phyloP scores from a whole-genome alignment of 30 jellyfish, hydroid and myxozoan genomes.

The Haliclystus octoradiatus region DNA sequence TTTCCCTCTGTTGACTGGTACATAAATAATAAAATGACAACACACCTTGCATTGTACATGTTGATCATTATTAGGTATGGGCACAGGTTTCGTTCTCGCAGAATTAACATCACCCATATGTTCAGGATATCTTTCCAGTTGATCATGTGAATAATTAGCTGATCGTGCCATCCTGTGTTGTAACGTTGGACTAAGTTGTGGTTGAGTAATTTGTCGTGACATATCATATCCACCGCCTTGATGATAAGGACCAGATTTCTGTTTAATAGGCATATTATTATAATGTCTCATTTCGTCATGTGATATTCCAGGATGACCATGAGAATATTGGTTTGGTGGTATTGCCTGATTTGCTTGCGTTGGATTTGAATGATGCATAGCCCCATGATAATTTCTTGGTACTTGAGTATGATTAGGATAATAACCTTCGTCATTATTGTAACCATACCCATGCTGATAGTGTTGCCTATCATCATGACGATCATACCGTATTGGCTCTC shows the following conservation, averaged over 20 bases:
- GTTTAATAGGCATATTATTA: background rate
- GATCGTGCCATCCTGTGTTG: too few relatives aligned
- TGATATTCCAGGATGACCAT: background rate
- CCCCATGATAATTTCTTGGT: background rate
- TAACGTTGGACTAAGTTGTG: background rate
- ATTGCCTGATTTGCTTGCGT: background rate
- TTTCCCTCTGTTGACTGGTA: too few relatives aligned
- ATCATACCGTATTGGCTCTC: too few relatives aligned
- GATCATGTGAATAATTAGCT: too few relatives aligned
- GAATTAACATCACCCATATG: too few relatives aligned
- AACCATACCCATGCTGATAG: background rate
- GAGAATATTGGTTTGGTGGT: background rate
- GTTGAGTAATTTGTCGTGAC: background rate
- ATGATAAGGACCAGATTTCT: background rate
- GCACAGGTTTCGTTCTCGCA: too few relatives aligned
- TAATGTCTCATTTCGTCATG: background rate
- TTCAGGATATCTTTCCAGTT: too few relatives aligned
- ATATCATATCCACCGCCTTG: background rate
- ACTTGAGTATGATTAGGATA: background rate
- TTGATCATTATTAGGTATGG: too few relatives aligned
- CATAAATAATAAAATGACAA: too few relatives aligned
- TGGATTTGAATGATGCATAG: background rate
- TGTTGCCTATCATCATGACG: background rate
- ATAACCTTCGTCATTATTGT: background rate
- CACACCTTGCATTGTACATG: too few relatives aligned